Conservation (phyloP, 2,888 invertebrate species). For the Plebejus anna region DNA sequence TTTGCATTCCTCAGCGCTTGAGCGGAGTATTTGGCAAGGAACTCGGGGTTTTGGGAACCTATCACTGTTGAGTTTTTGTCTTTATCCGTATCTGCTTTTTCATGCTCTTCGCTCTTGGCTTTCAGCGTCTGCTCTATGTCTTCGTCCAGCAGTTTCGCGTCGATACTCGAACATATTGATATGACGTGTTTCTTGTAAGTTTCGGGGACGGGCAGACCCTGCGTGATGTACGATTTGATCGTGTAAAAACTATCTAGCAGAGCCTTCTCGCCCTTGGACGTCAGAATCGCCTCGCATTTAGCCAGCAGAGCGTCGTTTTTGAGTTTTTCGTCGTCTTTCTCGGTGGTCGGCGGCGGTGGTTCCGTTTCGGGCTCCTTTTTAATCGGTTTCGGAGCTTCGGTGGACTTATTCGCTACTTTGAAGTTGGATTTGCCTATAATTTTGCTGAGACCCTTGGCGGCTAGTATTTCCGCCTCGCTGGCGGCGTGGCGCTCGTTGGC, state of each 20-base stretch:
- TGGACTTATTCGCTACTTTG: conserved; percentile 39
- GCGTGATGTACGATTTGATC: conserved; percentile 65
- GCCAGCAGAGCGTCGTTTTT: conserved; percentile 60
- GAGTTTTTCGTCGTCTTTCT: conserved; percentile 44
- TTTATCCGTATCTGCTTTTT: conserved; percentile 39
- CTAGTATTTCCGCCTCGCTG: conserved; percentile 70
- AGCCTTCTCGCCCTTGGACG: conserved; percentile 62
- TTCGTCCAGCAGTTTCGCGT: conserved; percentile 61
- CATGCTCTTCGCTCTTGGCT: conserved; percentile 38
- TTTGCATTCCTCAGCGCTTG: conserved; percentile 65
- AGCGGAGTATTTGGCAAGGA: conserved; percentile 65
- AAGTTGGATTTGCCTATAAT: conserved; percentile 64
- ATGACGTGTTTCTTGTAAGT: conserved; percentile 66
- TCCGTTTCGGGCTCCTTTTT: conserved; percentile 42
- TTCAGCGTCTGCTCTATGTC: conserved; percentile 54
- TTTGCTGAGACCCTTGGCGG: conserved; percentile 69
- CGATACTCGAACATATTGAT: conserved; percentile 65
- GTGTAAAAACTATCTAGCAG: conserved; percentile 66
- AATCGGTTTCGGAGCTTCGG: conserved; percentile 42
- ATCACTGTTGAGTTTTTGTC: conserved; percentile 45
- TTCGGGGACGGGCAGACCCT: conserved; percentile 65
- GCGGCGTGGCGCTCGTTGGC: conserved; percentile 38
- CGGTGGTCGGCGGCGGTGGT: conserved; percentile 35
- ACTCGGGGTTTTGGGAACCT: conserved; percentile 55
- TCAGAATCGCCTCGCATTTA: conserved; percentile 65